phyloP scores from a whole-genome alignment of 2,888 invertebrate species.

The Lapara coniferarum region DNA sequence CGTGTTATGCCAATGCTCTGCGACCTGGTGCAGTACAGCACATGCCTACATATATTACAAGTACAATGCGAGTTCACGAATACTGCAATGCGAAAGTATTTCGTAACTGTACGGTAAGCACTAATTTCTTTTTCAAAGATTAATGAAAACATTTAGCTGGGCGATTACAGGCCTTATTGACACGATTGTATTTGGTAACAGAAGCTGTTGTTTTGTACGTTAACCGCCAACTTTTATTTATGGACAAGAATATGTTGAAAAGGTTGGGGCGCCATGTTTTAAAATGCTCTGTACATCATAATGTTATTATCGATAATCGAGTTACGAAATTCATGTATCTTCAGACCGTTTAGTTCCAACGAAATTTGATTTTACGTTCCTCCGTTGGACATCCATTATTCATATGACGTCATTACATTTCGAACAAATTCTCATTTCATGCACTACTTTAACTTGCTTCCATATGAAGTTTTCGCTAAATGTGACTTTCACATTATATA shows the following conservation, averaged over 20 bases:
- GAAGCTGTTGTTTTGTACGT: neutral
- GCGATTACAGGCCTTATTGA: neutral
- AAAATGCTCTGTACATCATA: neutral
- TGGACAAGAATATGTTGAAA: too few species aligned
- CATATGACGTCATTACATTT: neutral
- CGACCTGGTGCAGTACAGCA: conserved; percentile 20
- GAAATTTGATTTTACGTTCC: neutral
- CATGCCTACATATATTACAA: conserved; percentile 15
- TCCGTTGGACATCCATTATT: neutral
- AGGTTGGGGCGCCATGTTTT: neutral
- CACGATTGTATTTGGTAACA: neutral
- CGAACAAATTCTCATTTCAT: neutral
- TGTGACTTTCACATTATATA: neutral
- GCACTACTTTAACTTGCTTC: neutral
- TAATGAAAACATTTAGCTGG: neutral
- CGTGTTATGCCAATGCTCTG: conserved; percentile 6
- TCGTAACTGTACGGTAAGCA: conserved; percentile 23
- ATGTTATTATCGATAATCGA: neutral
- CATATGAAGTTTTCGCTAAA: neutral
- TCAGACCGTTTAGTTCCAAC: neutral
- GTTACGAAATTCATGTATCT: neutral
- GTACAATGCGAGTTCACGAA: conserved; percentile 21
- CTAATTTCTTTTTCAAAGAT: conserved; percentile 1
- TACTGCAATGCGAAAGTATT: conserved; percentile 33
- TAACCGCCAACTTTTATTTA: neutral